phyloP scores from a whole-genome alignment of 2,797 vertebrate genomes.

The Myoxocephalus aenaeus region DNA sequence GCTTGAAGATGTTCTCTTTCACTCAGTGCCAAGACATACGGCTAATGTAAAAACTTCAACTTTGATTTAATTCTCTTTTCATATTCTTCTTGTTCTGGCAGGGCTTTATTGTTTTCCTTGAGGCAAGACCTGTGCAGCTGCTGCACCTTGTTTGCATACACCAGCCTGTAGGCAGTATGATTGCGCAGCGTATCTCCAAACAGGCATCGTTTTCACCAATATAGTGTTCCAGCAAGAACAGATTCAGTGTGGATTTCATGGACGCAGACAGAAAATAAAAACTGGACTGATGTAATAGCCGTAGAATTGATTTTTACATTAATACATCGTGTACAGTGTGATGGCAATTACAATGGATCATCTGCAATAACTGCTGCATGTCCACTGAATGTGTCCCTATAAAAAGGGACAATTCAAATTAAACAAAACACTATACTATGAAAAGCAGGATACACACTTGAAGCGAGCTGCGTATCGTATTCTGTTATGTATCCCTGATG shows the following conservation, averaged over 20 bases:
- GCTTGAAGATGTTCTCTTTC: constrained; percentile 11
- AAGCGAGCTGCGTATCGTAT: constrained; percentile 4
- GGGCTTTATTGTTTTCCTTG: constrained; percentile 59
- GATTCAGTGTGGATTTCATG: constrained; percentile 35
- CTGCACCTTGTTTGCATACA: constrained; percentile 51
- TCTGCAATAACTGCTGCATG: constrained; percentile 42
- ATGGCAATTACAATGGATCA: constrained; percentile 39
- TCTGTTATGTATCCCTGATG: constrained; percentile 18
- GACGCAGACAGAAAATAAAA: constrained; percentile 40
- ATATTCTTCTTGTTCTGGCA: constrained; percentile 21
- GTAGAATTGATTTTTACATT: constrained; percentile 18
- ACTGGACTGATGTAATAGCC: constrained; percentile 47
- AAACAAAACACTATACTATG: constrained; percentile 10
- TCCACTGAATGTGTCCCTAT: constrained; percentile 29
- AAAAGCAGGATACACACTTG: constrained; percentile 15
- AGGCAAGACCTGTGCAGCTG: constrained; percentile 55
- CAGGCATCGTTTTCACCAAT: constrained; percentile 39
- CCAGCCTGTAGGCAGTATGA: constrained; percentile 47
- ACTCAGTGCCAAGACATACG: constrained; percentile 11
- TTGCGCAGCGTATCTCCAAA: constrained; percentile 54
- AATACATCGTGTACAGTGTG: constrained; percentile 27
- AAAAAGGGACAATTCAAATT: constrained; percentile 43
- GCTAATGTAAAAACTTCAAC: constrained; percentile 29
- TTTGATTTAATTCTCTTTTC: constrained; percentile 35
- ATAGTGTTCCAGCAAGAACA: constrained; percentile 36